Conservation (phyloP, 2,888 invertebrate genomes). For the Druceiella hillmani region DNA sequence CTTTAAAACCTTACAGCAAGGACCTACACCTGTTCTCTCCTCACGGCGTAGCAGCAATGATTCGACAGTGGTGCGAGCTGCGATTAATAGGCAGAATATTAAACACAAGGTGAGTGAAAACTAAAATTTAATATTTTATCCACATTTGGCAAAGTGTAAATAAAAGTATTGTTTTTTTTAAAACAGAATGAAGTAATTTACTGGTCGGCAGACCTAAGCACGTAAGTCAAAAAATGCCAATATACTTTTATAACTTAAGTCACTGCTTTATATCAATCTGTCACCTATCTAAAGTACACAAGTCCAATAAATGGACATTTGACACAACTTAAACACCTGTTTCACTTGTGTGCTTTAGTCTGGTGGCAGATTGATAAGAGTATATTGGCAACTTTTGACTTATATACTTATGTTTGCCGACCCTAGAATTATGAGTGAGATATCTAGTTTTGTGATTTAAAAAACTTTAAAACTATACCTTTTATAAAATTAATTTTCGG, state of each 20-base stretch:
- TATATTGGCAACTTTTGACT: too few species aligned
- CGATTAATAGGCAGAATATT: constrained; percentile 45
- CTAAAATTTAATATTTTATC: constrained; percentile 17
- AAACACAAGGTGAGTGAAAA: constrained; percentile 43
- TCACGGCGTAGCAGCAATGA: constrained; percentile 83
- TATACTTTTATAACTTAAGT: neutral
- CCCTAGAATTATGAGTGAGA: too few species aligned
- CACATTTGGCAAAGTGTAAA: neutral
- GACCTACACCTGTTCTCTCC: constrained; percentile 64
- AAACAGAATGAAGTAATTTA: too few species aligned
- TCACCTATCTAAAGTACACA: too few species aligned
- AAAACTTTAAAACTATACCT: too few species aligned
- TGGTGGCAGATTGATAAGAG: neutral
- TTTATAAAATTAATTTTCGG: too few species aligned
- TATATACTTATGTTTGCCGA: too few species aligned
- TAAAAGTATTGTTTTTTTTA: too few species aligned
- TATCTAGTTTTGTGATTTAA: too few species aligned
- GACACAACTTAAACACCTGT: too few species aligned
- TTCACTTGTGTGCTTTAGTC: too few species aligned
- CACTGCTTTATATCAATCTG: neutral
- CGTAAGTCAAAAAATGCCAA: neutral
- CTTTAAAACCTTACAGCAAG: constrained; percentile 57
- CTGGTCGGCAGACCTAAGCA: neutral
- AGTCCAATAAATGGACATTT: too few species aligned
- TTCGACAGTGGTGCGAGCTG: constrained; percentile 57